A percentile compares a stretch with the other conserved stretches of the same genome.
phyloP scores from a whole-genome alignment of 2,113 vertebrate genomes.

The Eudyptes chrysolophus region DNA sequence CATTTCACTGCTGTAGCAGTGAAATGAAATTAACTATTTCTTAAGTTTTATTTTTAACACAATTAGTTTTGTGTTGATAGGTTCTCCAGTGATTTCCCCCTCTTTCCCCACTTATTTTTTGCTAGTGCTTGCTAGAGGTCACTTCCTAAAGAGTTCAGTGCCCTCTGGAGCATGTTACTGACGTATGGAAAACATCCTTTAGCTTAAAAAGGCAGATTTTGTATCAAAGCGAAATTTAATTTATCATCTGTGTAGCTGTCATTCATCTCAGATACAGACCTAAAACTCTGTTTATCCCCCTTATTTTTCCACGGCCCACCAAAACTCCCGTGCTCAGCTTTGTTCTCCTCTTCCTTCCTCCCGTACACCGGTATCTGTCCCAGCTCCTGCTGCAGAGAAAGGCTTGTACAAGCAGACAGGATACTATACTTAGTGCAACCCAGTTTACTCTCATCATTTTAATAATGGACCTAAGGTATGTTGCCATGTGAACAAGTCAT shows the following conservation, averaged over 20 bases:
- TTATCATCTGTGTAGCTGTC: not conserved
- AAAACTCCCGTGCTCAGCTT: not conserved
- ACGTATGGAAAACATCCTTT: not conserved
- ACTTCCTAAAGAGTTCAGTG: not conserved
- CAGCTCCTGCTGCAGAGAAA: conserved; percentile 30
- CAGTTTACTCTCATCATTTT: conserved; percentile 87
- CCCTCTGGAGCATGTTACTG: not conserved
- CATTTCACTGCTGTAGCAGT: not conserved
- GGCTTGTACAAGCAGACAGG: conserved; percentile 31
- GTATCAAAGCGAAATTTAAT: not conserved
- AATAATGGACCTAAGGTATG: conserved; percentile 98
- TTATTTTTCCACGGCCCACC: not conserved
- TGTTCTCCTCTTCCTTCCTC: conserved; percentile 14
- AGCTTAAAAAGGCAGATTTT: not conserved
- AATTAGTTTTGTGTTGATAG: not conserved
- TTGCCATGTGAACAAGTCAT: conserved; percentile 99
- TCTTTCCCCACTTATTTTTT: not conserved
- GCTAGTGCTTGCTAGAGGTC: not conserved
- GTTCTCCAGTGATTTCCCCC: not conserved
- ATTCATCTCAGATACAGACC: not conserved
- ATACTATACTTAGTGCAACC: conserved; percentile 55
- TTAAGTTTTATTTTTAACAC: not conserved
- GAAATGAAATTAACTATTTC: not conserved
- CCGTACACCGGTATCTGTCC: not conserved
- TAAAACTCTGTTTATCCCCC: not conserved